Percentiles rank a stretch among this genome's conserved stretches.
Evolutionary conservation across 2,888 invertebrate species (phyloP).

Genomic region (Ecliptopera silaceata): DNA sequence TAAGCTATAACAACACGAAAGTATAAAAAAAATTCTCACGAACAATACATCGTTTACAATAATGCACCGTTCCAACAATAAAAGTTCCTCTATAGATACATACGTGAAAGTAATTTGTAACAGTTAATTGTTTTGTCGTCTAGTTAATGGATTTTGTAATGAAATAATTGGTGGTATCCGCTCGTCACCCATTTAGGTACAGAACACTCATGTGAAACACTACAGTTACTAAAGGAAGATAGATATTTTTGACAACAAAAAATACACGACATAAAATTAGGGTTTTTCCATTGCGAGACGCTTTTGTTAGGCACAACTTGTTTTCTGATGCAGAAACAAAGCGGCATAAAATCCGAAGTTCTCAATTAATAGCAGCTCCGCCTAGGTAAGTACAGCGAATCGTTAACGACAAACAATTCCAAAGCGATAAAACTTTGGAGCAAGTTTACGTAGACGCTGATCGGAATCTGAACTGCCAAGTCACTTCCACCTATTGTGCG

Average conservation of each 20-base stretch:
- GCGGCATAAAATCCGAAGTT: neutral
- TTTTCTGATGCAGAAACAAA: neutral
- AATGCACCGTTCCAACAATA: conserved; percentile 33
- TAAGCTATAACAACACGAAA: no score
- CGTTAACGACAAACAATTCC: conserved; percentile 24
- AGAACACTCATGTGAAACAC: conserved; percentile 19
- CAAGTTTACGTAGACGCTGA: conserved; percentile 16
- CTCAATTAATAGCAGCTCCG: neutral
- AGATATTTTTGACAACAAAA: no score
- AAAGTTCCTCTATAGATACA: conserved; percentile 33
- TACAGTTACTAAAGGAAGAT: neutral
- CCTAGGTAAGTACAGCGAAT: neutral
- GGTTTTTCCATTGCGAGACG: neutral
- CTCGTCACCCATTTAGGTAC: conserved; percentile 29
- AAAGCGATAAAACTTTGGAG: conserved; percentile 23
- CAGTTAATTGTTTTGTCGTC: conserved; percentile 42
- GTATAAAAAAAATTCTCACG: conserved; percentile 9
- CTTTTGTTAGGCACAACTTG: neutral
- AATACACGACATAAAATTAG: neutral
- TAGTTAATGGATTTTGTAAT: conserved; percentile 57
- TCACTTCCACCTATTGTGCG: conserved; percentile 16
- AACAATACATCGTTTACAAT: conserved; percentile 9
- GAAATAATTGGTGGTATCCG: conserved; percentile 69
- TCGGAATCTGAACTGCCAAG: conserved; percentile 25
- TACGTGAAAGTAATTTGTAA: conserved; percentile 45